phyloP scores from a whole-genome alignment of 2,113 vertebrate genomes.

The Lamprotornis superbus region DNA sequence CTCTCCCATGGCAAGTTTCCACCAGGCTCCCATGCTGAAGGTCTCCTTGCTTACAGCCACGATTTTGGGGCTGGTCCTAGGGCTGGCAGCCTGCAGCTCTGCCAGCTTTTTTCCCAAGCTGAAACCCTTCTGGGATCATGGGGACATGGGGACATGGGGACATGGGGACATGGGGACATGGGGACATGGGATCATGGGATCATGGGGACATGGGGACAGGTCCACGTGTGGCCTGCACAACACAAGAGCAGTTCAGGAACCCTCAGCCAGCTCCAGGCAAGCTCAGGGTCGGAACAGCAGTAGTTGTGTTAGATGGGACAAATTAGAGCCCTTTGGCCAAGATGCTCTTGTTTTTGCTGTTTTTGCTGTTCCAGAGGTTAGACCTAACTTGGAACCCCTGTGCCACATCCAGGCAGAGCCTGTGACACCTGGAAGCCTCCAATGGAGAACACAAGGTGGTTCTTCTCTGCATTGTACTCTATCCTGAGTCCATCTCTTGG shows the following conservation, averaged over 20 bases:
- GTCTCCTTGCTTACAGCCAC: not conserved
- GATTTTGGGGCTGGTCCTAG: not conserved
- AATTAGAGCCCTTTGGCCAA: not conserved
- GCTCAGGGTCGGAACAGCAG: not conserved
- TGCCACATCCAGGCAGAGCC: not conserved
- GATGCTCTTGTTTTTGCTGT: not conserved
- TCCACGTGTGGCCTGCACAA: not conserved
- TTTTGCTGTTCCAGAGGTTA: not conserved
- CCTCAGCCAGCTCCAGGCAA: not conserved
- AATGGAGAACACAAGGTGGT: accelerated
- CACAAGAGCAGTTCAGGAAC: not conserved
- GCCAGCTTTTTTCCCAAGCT: not conserved
- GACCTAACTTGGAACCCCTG: not conserved
- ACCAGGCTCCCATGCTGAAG: not conserved
- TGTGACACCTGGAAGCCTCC: not conserved
- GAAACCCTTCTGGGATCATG: no score
- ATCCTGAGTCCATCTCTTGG: not conserved
- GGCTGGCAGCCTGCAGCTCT: not conserved
- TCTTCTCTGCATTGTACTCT: not conserved
- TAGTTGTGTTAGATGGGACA: not conserved
- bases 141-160: no score
- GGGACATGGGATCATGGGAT: not conserved
- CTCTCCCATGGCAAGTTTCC: not conserved
- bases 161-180: not conserved
- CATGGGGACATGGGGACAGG: not conserved